phyloP scores from a whole-genome alignment of 2,797 vertebrate genomes.

The Crocidura indochinensis region DNA sequence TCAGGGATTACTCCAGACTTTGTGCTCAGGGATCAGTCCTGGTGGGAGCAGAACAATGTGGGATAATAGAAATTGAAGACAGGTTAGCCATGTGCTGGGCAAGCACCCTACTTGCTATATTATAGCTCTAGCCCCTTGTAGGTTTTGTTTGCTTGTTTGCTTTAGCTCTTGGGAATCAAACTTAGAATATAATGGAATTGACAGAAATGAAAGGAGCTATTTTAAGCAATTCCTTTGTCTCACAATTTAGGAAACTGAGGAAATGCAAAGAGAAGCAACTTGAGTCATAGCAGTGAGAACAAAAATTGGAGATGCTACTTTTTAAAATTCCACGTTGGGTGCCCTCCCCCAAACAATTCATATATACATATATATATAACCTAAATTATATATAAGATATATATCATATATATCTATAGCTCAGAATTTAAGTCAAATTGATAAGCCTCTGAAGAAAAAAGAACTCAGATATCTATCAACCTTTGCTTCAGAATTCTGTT shows the following conservation, averaged over 20 bases:
- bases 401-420: too few species aligned
- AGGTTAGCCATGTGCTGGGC: too few species aligned
- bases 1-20: too few species aligned
- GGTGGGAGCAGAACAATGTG: too few species aligned
- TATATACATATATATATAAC: too few species aligned
- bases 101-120: too few species aligned
- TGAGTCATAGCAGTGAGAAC: neutral
- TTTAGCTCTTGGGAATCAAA: constrained; percentile 11
- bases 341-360: neutral
- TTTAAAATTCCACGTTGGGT: neutral
- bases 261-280: neutral
- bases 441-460: neutral
- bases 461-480: neutral
- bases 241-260: neutral
- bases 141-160: too few species aligned
- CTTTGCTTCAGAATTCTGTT: constrained; percentile 8
- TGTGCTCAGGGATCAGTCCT: too few species aligned
- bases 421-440: neutral
- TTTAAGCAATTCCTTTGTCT: neutral
- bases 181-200: neutral
- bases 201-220: neutral
- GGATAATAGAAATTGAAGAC: too few species aligned
- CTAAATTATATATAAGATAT: too few species aligned
- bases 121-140: too few species aligned
- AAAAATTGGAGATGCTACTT: neutral